These are phyloP conservation scores for Stomorhina lunata DNA, from an alignment of 2,888 invertebrate genomes.

Conservation along the genomic window DNA sequence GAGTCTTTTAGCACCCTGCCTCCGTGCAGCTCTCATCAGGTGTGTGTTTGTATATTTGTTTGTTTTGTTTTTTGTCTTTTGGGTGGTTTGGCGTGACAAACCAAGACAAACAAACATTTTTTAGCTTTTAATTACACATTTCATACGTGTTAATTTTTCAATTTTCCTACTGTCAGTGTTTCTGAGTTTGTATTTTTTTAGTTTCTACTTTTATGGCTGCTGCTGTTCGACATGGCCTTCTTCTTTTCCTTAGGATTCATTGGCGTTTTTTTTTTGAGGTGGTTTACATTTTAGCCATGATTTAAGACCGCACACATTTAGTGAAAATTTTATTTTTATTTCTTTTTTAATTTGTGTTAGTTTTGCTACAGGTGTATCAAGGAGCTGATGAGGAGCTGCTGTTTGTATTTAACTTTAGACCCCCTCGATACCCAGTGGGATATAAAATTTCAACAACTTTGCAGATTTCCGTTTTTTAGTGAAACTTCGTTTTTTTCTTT, in stretches of 20 bases:
- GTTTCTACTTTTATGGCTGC: conserved; percentile 25
- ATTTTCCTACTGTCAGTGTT: conserved; percentile 70
- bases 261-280: conserved; percentile 8
- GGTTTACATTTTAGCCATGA: conserved; percentile 42
- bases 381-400: conserved; percentile 35
- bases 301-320: conserved; percentile 60
- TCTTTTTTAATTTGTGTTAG: conserved; percentile 26
- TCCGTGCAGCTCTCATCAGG: not conserved
- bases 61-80: conserved; percentile 44
- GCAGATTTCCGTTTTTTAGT: conserved; percentile 52
- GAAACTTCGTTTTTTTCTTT: conserved; percentile 11
- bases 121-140: conserved; percentile 77
- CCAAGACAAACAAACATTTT: conserved; percentile 60
- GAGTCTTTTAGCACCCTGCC: not conserved
- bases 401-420: conserved; percentile 45
- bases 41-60: conserved; percentile 10
- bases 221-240: conserved; percentile 46
- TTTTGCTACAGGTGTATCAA: conserved; percentile 60
- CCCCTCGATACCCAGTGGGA: conserved; percentile 59
- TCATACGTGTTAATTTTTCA: conserved; percentile 79
- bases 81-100: conserved; percentile 66
- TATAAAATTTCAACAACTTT: conserved; percentile 61
- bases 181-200: not conserved
- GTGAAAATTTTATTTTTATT: conserved; percentile 41
- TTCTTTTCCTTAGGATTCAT: conserved; percentile 17